phyloP scores from a whole-genome alignment of 2,113 vertebrate genomes.

The Etheostoma cragini region DNA sequence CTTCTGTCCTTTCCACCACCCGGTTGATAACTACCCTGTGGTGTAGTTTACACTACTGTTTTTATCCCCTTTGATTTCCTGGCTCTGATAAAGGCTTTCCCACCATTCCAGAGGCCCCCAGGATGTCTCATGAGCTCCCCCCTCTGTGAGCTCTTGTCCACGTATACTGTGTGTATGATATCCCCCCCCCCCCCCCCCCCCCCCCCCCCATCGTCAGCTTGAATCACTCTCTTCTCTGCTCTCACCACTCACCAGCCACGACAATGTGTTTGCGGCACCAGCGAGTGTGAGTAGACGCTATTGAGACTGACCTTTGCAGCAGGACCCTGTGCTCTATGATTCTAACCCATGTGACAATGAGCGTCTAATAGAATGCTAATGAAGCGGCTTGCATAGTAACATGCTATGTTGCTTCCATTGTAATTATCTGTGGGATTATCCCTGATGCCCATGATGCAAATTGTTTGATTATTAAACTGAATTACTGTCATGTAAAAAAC shows the following conservation, averaged over 20 bases:
- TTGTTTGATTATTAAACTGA: slow-evolving; percentile 67
- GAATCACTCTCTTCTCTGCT: slow-evolving; percentile 62
- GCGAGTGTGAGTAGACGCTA: slow-evolving; percentile 61
- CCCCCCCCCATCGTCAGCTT: slow-evolving; percentile 53
- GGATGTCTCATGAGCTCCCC: slow-evolving; percentile 55
- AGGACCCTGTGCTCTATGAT: slow-evolving; percentile 62
- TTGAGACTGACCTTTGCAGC: slow-evolving; percentile 74
- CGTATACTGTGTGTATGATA: slow-evolving; percentile 32
- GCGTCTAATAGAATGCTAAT: slow-evolving; percentile 71
- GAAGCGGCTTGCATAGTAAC: slow-evolving; percentile 46
- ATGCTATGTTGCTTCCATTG: slow-evolving; percentile 27
- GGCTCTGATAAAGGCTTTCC: slow-evolving; percentile 70
- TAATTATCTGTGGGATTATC: slow-evolving; percentile 61
- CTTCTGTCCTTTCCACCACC: slow-evolving; percentile 5
- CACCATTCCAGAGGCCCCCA: slow-evolving; percentile 48
- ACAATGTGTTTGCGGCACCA: slow-evolving; percentile 58
- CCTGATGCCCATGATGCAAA: slow-evolving; percentile 51
- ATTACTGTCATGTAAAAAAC: slow-evolving; percentile 49
- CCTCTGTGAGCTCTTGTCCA: slow-evolving; percentile 53
- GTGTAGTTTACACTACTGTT: slow-evolving; percentile 51
- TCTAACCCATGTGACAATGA: slow-evolving; percentile 75
- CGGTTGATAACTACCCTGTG: slow-evolving; percentile 47
- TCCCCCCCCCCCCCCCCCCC: slow-evolving; percentile 29
- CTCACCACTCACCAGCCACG: slow-evolving; percentile 63
- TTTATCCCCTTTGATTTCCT: slow-evolving; percentile 62